Base-by-base conservation (phyloP, 2,113 vertebrate genomes). In the Coregonus clupeaformis region DNA sequence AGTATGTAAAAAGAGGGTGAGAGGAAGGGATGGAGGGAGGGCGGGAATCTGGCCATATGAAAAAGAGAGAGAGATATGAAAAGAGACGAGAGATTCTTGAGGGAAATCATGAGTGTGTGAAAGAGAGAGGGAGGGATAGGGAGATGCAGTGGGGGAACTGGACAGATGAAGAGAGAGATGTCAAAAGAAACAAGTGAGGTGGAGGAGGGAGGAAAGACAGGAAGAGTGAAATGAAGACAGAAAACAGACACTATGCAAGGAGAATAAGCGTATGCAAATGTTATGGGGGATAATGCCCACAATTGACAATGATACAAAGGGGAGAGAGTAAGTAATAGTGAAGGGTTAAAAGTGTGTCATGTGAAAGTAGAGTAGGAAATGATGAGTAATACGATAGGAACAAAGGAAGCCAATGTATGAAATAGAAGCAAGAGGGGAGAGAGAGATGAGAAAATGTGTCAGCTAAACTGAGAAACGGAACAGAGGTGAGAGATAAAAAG, bases 101-200 rank as follows among this genome's bases (percentile, higher is more conserved):
- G 36, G 3, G 36, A 42, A 42, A 42, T 42, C 2, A 42, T 9
- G 36, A 12, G 36, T 11, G 16, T 45, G 49, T 52, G 4, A 52
- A 52, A 18, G 71, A 27, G 71, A 24, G 9, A 42, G 36, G 36
- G 36, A 42, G 36, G 4, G 30, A 30, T 30, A 78, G 76, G 71
- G 76, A 69, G 36, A 77, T 68, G 68, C 32, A 80, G 79, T 84
- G 71, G 73, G 80, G 76, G 78, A 86, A 78, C 78, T 77, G 81
- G 80, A 68, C n/a, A 60, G 80, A 47, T 76, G 84, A 82, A 60
- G 73, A 4, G 9, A 3, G n/a, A 22, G 6, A 42, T 18, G 12
- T 20, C 5, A 20, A n/a, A 36, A 32, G n/a, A 42, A 42, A 42
- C 36, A 12, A 42, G 36, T 42, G 36, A 42, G 36, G 36, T 42